Percentiles rank a stretch among this genome's conserved stretches.
These are phyloP conservation scores for Acanthosepion pharaonis DNA, from an alignment of 2,888 invertebrate genomes.

Conservation along the genomic window DNA sequence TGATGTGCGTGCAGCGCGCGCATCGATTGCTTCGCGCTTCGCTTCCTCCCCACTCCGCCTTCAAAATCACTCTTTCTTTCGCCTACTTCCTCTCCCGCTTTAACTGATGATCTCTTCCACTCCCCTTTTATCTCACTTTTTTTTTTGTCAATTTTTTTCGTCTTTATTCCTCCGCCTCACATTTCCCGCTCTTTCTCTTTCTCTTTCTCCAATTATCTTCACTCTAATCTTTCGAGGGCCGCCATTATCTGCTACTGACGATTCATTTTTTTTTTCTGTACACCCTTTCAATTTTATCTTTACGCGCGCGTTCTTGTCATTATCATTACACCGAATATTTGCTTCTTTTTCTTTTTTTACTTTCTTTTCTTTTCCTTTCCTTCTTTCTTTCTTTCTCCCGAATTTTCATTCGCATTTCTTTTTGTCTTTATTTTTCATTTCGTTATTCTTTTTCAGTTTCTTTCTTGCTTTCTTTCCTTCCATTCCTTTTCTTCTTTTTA, in stretches of 20 bases:
- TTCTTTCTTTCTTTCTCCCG: neutral
- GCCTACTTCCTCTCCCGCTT: neutral
- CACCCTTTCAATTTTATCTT: neutral
- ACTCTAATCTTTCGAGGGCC: neutral
- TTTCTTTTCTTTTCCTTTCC: neutral
- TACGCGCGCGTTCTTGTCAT: neutral
- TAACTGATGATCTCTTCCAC: neutral
- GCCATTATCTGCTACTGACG: neutral
- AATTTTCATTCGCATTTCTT: neutral
- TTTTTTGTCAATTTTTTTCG: neutral
- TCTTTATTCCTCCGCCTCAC: neutral
- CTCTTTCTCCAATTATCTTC: neutral
- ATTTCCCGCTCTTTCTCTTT: slow-evolving; percentile 10
- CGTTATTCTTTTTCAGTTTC: neutral
- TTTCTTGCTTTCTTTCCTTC: neutral
- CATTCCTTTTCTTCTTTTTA: neutral
- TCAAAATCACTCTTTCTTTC: neutral
- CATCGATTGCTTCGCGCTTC: neutral
- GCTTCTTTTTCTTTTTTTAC: neutral
- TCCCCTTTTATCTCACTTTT: neutral
- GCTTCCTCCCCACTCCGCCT: neutral
- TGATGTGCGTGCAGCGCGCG: slow-evolving; percentile 20
- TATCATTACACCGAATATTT: neutral
- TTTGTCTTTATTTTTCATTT: neutral
- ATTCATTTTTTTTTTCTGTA: neutral